A percentile compares a stretch with the other conserved stretches of the same genome.
Conservation (phyloP, 2,797 vertebrate genomes). For the Sylvilagus floridanus region DNA sequence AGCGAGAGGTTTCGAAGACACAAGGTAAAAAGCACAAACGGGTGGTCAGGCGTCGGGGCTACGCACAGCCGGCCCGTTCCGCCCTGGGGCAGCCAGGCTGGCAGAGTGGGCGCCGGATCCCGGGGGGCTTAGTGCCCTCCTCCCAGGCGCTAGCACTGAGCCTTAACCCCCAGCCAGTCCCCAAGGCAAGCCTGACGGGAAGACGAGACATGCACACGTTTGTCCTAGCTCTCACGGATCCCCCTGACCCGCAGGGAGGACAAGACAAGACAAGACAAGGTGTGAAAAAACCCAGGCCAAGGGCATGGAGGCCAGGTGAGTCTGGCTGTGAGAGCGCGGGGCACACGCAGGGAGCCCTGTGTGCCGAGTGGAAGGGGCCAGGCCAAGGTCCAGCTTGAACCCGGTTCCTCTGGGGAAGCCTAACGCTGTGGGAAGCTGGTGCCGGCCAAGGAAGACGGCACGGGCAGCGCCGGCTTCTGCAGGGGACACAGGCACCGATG, state of each 20-base stretch:
- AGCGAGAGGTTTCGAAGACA: background rate
- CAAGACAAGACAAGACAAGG: background rate
- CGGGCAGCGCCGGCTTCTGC: background rate
- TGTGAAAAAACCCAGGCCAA: background rate
- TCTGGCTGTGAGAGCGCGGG: no score
- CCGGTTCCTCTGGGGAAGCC: no score
- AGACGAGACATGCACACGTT: background rate
- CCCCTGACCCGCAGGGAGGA: background rate
- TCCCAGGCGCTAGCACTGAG: background rate
- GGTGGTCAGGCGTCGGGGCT: background rate
- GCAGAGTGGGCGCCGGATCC: background rate
- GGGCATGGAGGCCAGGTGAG: no score
- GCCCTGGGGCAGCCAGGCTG: background rate
- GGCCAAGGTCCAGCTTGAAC: no score
- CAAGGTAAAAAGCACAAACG: slow-evolving; percentile 6
- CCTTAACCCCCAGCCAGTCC: background rate
- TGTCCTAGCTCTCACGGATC: background rate
- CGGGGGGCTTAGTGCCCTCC: no score
- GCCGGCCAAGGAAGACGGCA: background rate
- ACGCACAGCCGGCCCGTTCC: fast-evolving
- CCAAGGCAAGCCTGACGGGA: background rate
- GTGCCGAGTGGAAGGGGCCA: no score
- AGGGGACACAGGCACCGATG: background rate
- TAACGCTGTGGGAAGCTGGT: no score
- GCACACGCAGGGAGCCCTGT: no score